Base-by-base conservation (phyloP, 2,113 vertebrate species). In the Carollia perspicillata region DNA sequence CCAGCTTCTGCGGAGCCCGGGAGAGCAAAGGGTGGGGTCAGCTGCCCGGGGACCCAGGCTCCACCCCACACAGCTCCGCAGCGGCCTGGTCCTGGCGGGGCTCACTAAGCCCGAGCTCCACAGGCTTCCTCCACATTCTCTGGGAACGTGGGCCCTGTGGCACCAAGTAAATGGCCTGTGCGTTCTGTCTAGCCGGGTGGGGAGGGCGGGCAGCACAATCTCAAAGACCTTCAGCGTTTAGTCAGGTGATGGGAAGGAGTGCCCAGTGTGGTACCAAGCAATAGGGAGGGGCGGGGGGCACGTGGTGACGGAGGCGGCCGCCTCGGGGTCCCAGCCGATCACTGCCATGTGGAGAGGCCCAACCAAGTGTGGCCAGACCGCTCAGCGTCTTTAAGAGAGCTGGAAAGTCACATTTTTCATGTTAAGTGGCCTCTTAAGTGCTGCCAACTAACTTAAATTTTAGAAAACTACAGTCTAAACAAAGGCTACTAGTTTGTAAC, bases 1-100 rank as follows among this genome's bases (percentile, higher is more conserved):
- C 98, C 95, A 99, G 98, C 96, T 99, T 99, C 99, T 99, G 98
- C 0, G 0, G 69, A 74, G n/a, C 49, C 81, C 60, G 10, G 28
- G 4, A 58, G 65, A 63, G 53, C 30, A 23, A 80, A 10, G 42
- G 72, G 13, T 37, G 2, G 35, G 42, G 47, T 92, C 84, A 94
- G 84, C 42, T 6, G 28, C 66, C 47, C 23, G 58, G 30, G 37
- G 23, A 49, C 8, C 33, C 2, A 0, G 49, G 33, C 26, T 51
- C 55, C 14, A 5, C 6, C 28, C 71, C 1, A n/a, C 42, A 30
- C 26, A 5, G 17, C 65, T n/a, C 47, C 3, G 6, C 5, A 37
- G 18, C 6, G 2, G 35, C 33, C 69, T 37, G 11, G n/a, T 44
- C 11, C 71, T 28, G 47, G 8, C 3, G 11, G 4, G 23, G 30